These are phyloP conservation scores for Danio aesculapii DNA, from an alignment of 2,797 vertebrate species.

Conservation along the genomic window DNA sequence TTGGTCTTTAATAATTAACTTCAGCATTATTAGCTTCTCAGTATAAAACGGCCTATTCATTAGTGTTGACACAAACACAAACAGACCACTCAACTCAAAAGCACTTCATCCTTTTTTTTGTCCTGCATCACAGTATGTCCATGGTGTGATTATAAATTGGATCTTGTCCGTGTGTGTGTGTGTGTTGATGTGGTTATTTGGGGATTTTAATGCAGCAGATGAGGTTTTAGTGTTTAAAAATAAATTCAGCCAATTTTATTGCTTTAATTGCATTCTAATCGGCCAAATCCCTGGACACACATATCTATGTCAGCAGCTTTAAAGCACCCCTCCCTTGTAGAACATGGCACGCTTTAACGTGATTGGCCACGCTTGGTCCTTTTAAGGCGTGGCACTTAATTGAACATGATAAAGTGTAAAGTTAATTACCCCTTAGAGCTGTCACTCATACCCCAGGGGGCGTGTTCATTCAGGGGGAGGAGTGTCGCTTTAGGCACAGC, in stretches of 20 bases:
- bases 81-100: constrained; percentile 3
- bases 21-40: constrained; percentile 91
- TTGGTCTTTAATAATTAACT: constrained; percentile 94
- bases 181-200: not conserved
- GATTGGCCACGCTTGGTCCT: constrained; percentile 89
- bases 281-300: constrained; percentile 83
- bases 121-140: not conserved
- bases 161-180: not conserved
- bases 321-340: constrained; percentile 72
- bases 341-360: constrained; percentile 94
- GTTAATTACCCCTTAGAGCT: constrained; percentile 99
- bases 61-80: constrained; percentile 53
- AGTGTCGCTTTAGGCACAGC: constrained; percentile 92
- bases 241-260: constrained; percentile 60
- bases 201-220: constrained; percentile 56
- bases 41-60: constrained; percentile 85
- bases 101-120: not conserved
- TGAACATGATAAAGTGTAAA: constrained; percentile 99
- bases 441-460: constrained; percentile 93
- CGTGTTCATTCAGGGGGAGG: constrained; percentile 79
- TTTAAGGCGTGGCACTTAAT: constrained; percentile 92
- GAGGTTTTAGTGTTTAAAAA: constrained; percentile 56
- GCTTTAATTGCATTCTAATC: constrained; percentile 75
- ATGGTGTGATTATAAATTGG: not conserved
- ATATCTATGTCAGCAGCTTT: constrained; percentile 84